Conservation (phyloP, 2,888 invertebrate species). For the Drosophila mimica region DNA sequence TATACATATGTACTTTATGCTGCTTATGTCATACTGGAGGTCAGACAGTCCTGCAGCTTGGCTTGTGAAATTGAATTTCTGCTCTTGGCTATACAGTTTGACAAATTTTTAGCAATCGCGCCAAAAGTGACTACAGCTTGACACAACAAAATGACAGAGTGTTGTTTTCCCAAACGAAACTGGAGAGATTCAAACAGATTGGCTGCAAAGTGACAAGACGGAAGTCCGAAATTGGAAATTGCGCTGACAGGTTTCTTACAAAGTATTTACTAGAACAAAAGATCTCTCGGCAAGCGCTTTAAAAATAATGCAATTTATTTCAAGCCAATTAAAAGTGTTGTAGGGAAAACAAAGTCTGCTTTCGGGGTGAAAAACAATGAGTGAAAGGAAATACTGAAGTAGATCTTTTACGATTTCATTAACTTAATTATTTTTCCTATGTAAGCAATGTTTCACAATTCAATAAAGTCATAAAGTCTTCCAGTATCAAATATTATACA, state of each 20-base stretch:
- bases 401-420: background rate
- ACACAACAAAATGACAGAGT: conserved; percentile 35
- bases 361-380: background rate
- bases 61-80: conserved; percentile 73
- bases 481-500: background rate
- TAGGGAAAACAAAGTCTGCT: background rate
- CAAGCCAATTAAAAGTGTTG: conserved; percentile 17
- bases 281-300: conserved; percentile 12
- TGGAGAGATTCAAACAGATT: conserved; percentile 27
- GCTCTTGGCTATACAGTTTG: conserved; percentile 69
- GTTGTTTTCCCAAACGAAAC: conserved; percentile 25
- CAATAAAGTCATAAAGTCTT: background rate
- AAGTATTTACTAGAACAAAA: conserved; percentile 28
- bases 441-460: background rate
- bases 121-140: conserved; percentile 63
- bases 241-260: conserved; percentile 26
- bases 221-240: conserved; percentile 7
- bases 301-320: conserved; percentile 17
- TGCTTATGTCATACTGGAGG: conserved; percentile 53
- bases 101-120: conserved; percentile 69
- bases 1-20: conserved; percentile 32
- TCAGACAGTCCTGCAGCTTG: conserved; percentile 44
- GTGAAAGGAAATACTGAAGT: background rate
- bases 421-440: background rate
- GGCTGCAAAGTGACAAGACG: conserved; percentile 6